Evolutionary conservation across 2,797 vertebrate genomes (phyloP).

Genomic region (Premnoplex brunnescens): DNA sequence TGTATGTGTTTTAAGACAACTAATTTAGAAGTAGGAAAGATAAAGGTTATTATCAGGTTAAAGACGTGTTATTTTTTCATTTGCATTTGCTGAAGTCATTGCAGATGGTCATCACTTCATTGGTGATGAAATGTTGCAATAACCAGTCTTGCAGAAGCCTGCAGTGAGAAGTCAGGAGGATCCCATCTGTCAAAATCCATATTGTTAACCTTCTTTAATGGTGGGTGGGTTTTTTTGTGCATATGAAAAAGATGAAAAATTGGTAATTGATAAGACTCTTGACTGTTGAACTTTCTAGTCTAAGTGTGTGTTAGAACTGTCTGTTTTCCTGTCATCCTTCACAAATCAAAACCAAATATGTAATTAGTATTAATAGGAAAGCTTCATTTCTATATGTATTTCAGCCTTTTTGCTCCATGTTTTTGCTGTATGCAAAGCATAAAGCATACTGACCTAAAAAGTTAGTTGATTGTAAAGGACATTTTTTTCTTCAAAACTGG

Average conservation of each 20-base stretch:
- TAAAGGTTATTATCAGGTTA: not conserved
- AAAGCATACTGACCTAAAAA: not conserved
- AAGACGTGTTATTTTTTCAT: not conserved
- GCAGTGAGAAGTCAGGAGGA: not conserved
- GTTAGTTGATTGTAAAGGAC: not conserved
- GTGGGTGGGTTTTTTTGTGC: fast-evolving
- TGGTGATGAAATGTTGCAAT: not conserved
- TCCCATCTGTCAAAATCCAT: not conserved
- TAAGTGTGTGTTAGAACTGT: fast-evolving
- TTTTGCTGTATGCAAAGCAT: not conserved
- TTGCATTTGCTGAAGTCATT: not conserved
- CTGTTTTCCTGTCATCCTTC: not conserved
- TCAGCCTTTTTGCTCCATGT: not conserved
- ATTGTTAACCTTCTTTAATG: not conserved
- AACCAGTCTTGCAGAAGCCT: not conserved
- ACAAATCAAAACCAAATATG: not conserved
- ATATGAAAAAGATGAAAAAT: not conserved
- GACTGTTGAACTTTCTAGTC: not conserved
- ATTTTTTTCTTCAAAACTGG: not conserved
- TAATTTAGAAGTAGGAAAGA: not conserved
- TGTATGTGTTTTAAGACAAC: not conserved
- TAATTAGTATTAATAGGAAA: not conserved
- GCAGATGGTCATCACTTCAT: not conserved
- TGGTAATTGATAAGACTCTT: not conserved
- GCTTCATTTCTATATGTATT: not conserved